phyloP scores from a whole-genome alignment of 2,797 vertebrate genomes.

The Pseudochirops cupreus region DNA sequence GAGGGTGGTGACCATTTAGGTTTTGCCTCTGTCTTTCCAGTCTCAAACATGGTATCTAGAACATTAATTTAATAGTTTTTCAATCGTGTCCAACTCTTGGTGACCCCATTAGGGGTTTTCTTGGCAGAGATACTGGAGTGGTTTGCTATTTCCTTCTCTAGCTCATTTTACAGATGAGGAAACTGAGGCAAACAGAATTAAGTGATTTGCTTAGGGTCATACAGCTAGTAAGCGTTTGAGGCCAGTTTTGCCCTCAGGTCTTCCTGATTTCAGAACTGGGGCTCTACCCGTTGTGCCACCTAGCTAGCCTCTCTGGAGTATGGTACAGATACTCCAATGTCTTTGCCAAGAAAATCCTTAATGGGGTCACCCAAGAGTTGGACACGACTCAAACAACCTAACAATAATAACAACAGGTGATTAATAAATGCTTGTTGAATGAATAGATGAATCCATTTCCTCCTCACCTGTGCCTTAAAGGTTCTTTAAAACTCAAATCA shows the following conservation, averaged over 20 bases:
- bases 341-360: not conserved
- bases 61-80: not conserved
- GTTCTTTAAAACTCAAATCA: not conserved
- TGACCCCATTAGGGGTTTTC: not conserved
- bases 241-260: not conserved
- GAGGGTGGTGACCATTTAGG: not conserved
- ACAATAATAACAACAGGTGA: not conserved
- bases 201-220: not conserved
- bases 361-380: not conserved
- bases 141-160: not conserved
- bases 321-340: not conserved
- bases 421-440: not conserved
- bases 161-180: not conserved
- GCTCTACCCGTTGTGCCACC: not conserved
- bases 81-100: not conserved
- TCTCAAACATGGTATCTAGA: not conserved
- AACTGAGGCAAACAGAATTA: not conserved
- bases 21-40: not conserved
- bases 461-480: not conserved
- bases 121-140: not conserved
- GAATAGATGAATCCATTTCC: not conserved
- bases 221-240: not conserved
- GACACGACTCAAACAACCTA: not conserved
- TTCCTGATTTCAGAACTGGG: not conserved
- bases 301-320: not conserved